These are phyloP conservation scores for Solenopsis invicta DNA, from an alignment of 1,140 invertebrate genomes.

Conservation along the genomic window DNA sequence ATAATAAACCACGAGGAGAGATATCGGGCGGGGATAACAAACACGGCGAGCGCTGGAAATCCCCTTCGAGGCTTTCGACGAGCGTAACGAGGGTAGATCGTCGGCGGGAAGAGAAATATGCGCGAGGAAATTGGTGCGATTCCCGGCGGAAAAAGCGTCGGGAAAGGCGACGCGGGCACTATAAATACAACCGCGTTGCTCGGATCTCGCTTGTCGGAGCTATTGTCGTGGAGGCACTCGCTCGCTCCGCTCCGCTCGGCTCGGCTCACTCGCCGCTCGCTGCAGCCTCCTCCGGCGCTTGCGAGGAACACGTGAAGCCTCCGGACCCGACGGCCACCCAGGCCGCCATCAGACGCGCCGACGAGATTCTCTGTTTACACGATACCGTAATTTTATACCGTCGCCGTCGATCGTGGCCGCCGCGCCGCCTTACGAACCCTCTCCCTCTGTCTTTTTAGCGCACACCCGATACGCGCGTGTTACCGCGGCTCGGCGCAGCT, in stretches of 20 bases:
- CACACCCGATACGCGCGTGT: conserved; percentile 53
- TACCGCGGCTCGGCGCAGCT: background rate
- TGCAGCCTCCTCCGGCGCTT: conserved; percentile 72
- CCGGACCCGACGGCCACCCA: conserved; percentile 82
- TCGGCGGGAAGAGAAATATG: background rate
- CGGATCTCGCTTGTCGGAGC: conserved; percentile 17
- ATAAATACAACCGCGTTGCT: conserved; percentile 37
- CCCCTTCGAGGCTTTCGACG: background rate
- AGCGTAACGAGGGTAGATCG: background rate
- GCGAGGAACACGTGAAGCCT: conserved; percentile 81
- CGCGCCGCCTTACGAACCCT: conserved; percentile 68
- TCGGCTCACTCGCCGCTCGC: conserved; percentile 36
- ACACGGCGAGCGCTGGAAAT: background rate
- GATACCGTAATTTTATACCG: conserved; percentile 85
- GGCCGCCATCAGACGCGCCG: conserved; percentile 84
- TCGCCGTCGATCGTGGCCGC: conserved; percentile 81
- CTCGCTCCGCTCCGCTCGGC: background rate
- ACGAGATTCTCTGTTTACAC: conserved; percentile 84
- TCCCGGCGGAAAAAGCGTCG: background rate
- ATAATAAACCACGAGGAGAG: conserved; percentile 9
- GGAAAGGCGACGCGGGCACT: conserved; percentile 19
- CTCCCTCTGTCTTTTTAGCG: conserved; percentile 54
- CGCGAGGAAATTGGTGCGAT: background rate
- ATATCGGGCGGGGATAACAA: background rate
- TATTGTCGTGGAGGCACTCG: conserved; percentile 28